Base-by-base conservation (phyloP, 1,140 invertebrate species). In the Pseudomyrmex gracilis region DNA sequence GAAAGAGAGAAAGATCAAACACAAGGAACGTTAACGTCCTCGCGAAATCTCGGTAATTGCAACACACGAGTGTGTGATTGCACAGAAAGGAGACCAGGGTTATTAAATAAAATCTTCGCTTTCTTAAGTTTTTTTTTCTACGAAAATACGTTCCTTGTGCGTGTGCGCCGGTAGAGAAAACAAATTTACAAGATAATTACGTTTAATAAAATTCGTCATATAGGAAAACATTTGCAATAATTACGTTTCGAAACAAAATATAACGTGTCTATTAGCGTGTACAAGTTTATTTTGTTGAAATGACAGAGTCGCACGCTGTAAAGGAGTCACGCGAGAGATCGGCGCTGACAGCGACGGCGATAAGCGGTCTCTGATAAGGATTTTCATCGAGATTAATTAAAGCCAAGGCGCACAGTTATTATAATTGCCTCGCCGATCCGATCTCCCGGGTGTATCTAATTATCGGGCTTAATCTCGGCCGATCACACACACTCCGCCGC, bases 331-430 rank as follows among this genome's bases (percentile, higher is more conserved):
- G 76, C 63, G 34, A 15, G 53, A 45, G 34, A 70, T 17, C 61
- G 58, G 51, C 17, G 73, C 60, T 66, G 83, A 60, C 55, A 74
- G 43, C 13, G 74, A 20, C 47, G 73, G 43, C 67, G 83, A 68
- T 71, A 76, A 55, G 47, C 12, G 73, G 47, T 34, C 34, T 34
- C 34, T 22, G 73, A 55, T 76, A 47, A 47, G 34, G 51, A 87
- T 87, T 86, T 76, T 60, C 85, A 82, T 87, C 74, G 20, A 70
- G 82, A 87, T 87, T 87, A 87, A 87, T 87, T 87, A 87, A 87
- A 76, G 49, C 67, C 73, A 43, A 68, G 85, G 61, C 85, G 63
- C 49, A 34, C 34, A 47, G 85, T 58, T 67, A 73, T 84, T 84
- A 63, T 86, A 87, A 87, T 87, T 86, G 57, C 73, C 58, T 60